Evolutionary conservation across 2,888 invertebrate species (phyloP).

Genomic region (Crepidodera aurea): DNA sequence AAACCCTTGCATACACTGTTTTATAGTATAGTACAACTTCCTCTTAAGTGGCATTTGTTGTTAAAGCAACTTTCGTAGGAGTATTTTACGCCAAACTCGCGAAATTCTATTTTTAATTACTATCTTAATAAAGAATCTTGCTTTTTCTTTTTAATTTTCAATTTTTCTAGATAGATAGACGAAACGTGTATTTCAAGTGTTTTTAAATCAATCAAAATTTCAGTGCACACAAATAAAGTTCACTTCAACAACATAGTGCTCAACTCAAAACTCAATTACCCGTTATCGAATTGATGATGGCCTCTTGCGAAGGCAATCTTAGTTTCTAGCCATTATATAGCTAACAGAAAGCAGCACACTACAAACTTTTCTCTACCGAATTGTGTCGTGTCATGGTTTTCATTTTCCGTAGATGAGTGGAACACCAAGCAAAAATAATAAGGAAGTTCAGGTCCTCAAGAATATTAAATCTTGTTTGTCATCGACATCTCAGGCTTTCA

Average conservation of each 20-base stretch:
- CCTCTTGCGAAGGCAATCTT: conserved; percentile 18
- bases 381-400: conserved; percentile 20
- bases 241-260: conserved; percentile 12
- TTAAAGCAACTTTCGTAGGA: too few relatives aligned
- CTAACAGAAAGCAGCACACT: conserved; percentile 22
- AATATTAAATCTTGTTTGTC: neutral
- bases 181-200: neutral
- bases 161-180: too few relatives aligned
- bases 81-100: too few relatives aligned
- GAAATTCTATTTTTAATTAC: too few relatives aligned
- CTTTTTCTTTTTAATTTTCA: neutral
- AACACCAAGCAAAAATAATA: conserved; percentile 4
- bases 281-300: conserved; percentile 13
- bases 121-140: too few relatives aligned
- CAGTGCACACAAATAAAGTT: conserved; percentile 13
- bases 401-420: neutral
- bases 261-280: conserved; percentile 22
- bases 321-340: conserved; percentile 17
- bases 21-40: too few relatives aligned
- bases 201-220: conserved; percentile 1
- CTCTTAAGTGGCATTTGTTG: too few relatives aligned
- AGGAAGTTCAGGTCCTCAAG: neutral
- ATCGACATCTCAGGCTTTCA: neutral
- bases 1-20: too few relatives aligned
- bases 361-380: conserved; percentile 8